These are phyloP conservation scores for Myotis vivesi DNA, from an alignment of 2,797 vertebrate species.

Conservation along the genomic window DNA sequence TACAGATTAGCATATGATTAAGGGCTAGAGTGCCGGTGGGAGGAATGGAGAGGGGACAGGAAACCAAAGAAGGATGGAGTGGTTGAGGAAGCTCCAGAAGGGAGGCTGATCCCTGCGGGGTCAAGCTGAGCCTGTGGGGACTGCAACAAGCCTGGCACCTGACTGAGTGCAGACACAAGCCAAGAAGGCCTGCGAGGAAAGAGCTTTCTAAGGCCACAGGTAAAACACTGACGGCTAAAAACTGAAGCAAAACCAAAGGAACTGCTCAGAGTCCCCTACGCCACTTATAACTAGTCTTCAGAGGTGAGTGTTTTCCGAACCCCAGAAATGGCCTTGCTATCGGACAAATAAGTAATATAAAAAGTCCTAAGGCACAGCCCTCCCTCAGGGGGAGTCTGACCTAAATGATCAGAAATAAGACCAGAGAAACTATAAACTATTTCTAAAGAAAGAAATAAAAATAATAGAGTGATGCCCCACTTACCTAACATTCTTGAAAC, in stretches of 20 bases:
- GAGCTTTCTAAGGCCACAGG: not conserved
- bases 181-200: not conserved
- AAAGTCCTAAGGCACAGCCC: not conserved
- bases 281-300: not conserved
- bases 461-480: not conserved
- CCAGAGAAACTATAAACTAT: not conserved
- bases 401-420: not conserved
- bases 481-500: conserved; percentile 6
- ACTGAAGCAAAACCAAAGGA: conserved; percentile 10
- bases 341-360: not conserved
- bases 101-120: not conserved
- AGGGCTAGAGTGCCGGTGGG: not conserved
- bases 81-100: not conserved
- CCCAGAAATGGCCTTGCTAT: not conserved
- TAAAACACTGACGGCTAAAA: not conserved
- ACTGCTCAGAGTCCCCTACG: not conserved
- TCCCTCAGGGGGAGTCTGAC: not conserved
- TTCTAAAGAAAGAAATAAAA: not conserved
- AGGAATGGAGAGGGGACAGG: not conserved
- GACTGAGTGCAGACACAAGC: not conserved
- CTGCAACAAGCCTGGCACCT: not conserved
- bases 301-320: not conserved
- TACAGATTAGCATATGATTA: not conserved
- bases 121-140: not conserved
- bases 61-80: not conserved